Base-by-base conservation (phyloP, 2,113 vertebrate species). In the Lepus timidus region DNA sequence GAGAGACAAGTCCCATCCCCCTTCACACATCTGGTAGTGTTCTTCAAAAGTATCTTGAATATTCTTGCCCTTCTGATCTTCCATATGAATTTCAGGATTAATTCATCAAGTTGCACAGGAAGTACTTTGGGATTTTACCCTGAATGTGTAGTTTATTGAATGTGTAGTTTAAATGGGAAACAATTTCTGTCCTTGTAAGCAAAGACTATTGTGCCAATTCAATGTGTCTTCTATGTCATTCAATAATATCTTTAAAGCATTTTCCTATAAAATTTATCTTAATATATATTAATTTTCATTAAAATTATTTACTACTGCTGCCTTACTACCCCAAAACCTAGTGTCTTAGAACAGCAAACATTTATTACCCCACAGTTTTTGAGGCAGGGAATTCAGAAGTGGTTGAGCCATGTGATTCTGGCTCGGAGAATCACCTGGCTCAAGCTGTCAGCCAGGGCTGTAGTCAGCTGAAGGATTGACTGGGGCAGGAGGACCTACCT, bases 221-320 rank as follows among this genome's bases (percentile, higher is more conserved):
- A 55, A 22, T 52, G 68, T 65, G 27, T 58, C n/a, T 80, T 94
- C 90, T 65, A 73, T 44, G 31, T 65, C 44, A 33, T 74, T 81
- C 58, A 19, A 31, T 33, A 78, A 84, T 55, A 3, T 55, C 52
- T 71, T 2, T 0, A 52, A 75, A 79, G 55, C 52, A 39, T 64
- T 71, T 95, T 92, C 29, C 52, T 83, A 36, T 87, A 44, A 58
- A 76, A 75, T 17, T 90, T 79, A 39, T 25, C 49, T 71, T 92
- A 91, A 31, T 67, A 25, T 74, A 86, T 88, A 39, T 83, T 17
- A 61, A 52, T 22, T 82, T 62, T n/a, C 12, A 0, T 78, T 61
- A 78, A 78, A 64, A 33, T 70, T 83, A 2, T 39, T 83, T 88
- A 29, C n/a, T 95, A 78, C 27, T 36, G 29, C 25, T 78, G 6